Evolutionary conservation across 2,797 vertebrate genomes (phyloP).

Genomic region (Etheostoma nigrum): DNA sequence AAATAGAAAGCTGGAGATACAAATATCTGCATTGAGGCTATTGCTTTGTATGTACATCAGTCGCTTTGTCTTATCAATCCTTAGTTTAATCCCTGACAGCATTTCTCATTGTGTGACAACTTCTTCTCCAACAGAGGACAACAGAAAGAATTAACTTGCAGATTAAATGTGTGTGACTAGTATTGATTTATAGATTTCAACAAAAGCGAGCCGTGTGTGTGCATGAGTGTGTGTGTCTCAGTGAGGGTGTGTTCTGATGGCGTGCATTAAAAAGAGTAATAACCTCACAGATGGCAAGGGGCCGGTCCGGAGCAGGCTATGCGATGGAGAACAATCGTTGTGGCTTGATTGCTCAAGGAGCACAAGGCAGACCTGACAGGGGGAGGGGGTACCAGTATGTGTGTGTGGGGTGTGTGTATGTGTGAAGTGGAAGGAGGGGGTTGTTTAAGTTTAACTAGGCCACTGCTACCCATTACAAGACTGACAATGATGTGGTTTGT

Average conservation of each 20-base stretch:
- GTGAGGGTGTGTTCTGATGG: slow-evolving; percentile 72
- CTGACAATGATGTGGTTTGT: slow-evolving; percentile 81
- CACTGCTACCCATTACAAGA: slow-evolving; percentile 74
- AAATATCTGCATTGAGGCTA: neutral
- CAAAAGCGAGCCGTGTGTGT: slow-evolving; percentile 67
- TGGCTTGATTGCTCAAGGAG: slow-evolving; percentile 85
- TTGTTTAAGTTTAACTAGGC: slow-evolving; percentile 87
- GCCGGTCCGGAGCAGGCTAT: slow-evolving; percentile 77
- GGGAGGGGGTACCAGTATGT: slow-evolving; percentile 66
- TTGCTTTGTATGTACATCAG: neutral
- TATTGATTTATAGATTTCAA: slow-evolving; percentile 82
- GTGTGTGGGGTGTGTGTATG: slow-evolving; percentile 47
- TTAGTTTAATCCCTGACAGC: slow-evolving; percentile 37
- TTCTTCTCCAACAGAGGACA: slow-evolving; percentile 46
- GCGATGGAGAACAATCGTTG: slow-evolving; percentile 84
- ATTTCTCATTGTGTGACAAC: slow-evolving; percentile 52
- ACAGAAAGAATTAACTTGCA: slow-evolving; percentile 71
- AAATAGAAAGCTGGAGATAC: neutral
- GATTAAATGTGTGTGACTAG: slow-evolving; percentile 78
- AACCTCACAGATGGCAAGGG: slow-evolving; percentile 87
- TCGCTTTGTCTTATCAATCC: slow-evolving; percentile 19
- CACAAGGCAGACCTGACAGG: slow-evolving; percentile 81
- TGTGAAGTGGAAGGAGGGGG: slow-evolving; percentile 58
- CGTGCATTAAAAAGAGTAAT: slow-evolving; percentile 80
- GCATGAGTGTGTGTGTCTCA: slow-evolving; percentile 53